A percentile compares a stretch with the other conserved stretches of the same genome.
phyloP scores from a whole-genome alignment of 2,888 invertebrate species.

The Catonia carolina region DNA sequence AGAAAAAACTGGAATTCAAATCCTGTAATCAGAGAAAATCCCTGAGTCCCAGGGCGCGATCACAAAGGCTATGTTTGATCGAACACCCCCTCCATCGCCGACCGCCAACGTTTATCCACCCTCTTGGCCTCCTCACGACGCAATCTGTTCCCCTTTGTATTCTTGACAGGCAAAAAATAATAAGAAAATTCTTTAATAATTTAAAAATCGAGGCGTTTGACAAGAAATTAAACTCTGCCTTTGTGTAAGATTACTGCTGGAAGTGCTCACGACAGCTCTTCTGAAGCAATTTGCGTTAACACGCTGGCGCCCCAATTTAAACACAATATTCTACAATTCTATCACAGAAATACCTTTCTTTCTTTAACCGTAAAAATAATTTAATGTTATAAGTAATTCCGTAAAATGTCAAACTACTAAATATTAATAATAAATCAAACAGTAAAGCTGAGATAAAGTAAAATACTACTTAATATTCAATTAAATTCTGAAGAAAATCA shows the following conservation, averaged over 20 bases:
- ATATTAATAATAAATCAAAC: no score
- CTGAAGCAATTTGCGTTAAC: constrained; percentile 12
- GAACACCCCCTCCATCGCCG: neutral
- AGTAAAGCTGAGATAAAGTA: no score
- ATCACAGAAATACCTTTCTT: no score
- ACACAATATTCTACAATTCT: constrained; percentile 4
- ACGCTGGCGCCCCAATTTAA: constrained; percentile 10
- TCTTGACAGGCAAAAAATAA: constrained; percentile 17
- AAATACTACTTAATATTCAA: no score
- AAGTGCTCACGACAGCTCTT: constrained; percentile 10
- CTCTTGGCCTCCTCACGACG: neutral
- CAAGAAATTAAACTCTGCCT: constrained; percentile 20
- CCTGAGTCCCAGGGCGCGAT: constrained; percentile 10
- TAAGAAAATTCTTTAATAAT: constrained; percentile 22
- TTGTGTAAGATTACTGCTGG: constrained; percentile 14
- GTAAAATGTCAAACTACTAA: no score
- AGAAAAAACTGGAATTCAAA: constrained; percentile 10
- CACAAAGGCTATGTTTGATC: constrained; percentile 13
- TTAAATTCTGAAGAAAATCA: no score
- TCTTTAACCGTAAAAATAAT: no score
- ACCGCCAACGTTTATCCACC: neutral
- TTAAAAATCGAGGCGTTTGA: constrained; percentile 21
- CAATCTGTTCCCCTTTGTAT: constrained; percentile 20
- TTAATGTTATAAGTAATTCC: no score
- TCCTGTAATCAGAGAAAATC: constrained; percentile 15